phyloP scores from a whole-genome alignment of 1,140 invertebrate genomes.

The Papilio glaucus region DNA sequence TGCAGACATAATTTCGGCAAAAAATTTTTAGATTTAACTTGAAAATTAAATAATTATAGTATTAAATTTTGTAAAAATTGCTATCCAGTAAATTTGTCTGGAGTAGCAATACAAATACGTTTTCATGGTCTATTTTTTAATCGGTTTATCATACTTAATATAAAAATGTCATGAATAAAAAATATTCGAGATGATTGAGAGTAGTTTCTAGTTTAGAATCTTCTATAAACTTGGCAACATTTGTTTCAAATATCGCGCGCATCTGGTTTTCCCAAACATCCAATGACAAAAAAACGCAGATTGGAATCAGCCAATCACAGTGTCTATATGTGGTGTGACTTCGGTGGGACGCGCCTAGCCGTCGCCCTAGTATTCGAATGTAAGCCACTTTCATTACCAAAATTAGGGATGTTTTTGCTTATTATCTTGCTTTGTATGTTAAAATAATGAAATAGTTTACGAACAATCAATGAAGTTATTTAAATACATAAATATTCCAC shows the following conservation, averaged over 20 bases:
- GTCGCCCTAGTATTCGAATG: conserved; percentile 42
- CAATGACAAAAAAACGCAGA: conserved; percentile 57
- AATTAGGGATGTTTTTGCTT: conserved; percentile 44
- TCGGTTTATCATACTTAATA: no score
- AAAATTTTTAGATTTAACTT: no score
- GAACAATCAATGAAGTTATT: conserved; percentile 43
- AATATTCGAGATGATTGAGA: conserved; percentile 17
- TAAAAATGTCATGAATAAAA: no score
- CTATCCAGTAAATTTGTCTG: no score
- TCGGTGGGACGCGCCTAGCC: conserved; percentile 63
- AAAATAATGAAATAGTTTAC: conserved; percentile 35
- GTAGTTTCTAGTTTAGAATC: conserved; percentile 10
- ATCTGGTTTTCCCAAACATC: conserved; percentile 41
- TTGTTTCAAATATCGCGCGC: conserved; percentile 56
- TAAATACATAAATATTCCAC: conserved; percentile 46
- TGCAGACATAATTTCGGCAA: no score
- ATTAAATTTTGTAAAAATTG: no score
- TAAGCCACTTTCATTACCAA: conserved; percentile 50
- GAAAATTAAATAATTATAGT: no score
- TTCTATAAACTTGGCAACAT: conserved; percentile 28
- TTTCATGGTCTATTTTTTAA: no score
- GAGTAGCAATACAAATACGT: no score
- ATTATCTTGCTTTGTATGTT: conserved; percentile 26
- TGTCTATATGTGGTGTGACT: conserved; percentile 75
- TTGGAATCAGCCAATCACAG: conserved; percentile 61